Conservation (phyloP, 2,113 vertebrate genomes). For the Elachura formosa region DNA sequence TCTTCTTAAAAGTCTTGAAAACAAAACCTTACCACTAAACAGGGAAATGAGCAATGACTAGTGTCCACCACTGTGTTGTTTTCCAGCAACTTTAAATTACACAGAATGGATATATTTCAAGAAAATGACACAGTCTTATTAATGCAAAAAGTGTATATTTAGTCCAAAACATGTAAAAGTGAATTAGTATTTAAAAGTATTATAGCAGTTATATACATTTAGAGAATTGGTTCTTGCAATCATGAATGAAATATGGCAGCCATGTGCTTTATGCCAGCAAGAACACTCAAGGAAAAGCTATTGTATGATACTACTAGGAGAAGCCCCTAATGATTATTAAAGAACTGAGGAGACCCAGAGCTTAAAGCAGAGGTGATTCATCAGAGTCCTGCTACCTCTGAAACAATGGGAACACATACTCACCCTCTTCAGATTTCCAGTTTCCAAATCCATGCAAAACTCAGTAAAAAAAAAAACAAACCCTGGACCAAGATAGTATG, state of each 20-base stretch:
- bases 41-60: background rate
- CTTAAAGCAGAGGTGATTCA: background rate
- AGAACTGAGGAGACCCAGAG: background rate
- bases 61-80: background rate
- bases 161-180: background rate
- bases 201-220: background rate
- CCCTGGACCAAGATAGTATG: background rate
- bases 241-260: background rate
- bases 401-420: background rate
- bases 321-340: background rate
- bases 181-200: background rate
- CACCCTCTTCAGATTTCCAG: background rate
- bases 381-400: background rate
- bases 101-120: background rate
- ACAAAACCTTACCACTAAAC: background rate
- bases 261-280: background rate
- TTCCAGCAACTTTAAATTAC: background rate
- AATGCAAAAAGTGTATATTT: background rate
- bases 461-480: background rate
- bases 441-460: background rate
- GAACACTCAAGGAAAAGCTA: background rate
- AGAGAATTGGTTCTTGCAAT: background rate
- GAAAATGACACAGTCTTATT: background rate
- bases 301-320: background rate
- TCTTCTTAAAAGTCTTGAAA: background rate